Conservation (phyloP, 2,113 vertebrate genomes). For the Struthidea cinerea region DNA sequence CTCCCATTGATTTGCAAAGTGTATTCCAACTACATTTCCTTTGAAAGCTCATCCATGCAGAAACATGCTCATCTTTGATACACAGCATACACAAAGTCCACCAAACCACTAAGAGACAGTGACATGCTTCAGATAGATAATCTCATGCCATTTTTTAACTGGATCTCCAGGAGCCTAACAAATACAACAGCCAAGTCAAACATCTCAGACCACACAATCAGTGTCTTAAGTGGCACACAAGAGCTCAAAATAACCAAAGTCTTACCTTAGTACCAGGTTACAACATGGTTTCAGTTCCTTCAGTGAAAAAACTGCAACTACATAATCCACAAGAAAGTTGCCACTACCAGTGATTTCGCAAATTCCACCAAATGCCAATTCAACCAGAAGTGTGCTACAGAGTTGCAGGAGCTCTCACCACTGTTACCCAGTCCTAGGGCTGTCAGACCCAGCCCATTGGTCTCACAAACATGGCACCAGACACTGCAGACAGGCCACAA, state of each 20-base stretch:
- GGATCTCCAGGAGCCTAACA: not conserved
- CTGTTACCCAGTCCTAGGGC: not conserved
- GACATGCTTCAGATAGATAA: not conserved
- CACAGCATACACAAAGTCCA: not conserved
- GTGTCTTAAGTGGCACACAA: not conserved
- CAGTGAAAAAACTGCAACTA: not conserved
- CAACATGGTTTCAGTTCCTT: not conserved
- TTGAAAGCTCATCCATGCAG: not conserved
- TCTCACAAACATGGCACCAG: not conserved
- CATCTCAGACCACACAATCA: not conserved
- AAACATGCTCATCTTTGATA: not conserved
- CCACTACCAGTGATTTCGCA: not conserved
- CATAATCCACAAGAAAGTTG: not conserved
- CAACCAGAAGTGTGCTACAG: not conserved
- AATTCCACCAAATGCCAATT: not conserved
- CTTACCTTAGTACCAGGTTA: not conserved
- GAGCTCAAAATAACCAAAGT: not conserved
- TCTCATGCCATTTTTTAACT: not conserved
- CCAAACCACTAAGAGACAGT: not conserved
- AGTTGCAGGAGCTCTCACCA: not conserved
- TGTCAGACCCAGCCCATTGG: not conserved
- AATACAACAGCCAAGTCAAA: not conserved
- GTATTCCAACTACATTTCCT: not conserved
- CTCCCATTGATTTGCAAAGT: not conserved
- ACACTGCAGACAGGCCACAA: not conserved